Percentiles rank a stretch among this genome's conserved stretches.
Evolutionary conservation across 2,888 invertebrate species (phyloP).

Genomic region (Oxytorus armatus): DNA sequence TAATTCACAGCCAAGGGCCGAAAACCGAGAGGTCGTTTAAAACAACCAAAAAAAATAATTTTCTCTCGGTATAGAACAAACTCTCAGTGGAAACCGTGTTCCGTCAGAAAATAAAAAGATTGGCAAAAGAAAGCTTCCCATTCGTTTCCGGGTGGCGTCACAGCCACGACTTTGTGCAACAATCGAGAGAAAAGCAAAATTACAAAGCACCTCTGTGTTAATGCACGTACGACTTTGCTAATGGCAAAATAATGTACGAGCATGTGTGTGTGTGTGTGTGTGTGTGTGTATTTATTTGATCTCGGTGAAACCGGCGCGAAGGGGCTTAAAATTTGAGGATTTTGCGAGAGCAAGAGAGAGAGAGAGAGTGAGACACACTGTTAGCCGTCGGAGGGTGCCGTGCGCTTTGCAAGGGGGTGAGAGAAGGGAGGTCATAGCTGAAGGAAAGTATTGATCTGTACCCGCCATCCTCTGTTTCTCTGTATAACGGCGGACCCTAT

Average conservation of each 20-base stretch:
- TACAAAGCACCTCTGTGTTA: neutral
- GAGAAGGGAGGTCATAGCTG: conserved; percentile 80
- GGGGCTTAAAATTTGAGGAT: conserved; percentile 78
- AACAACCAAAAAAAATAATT: conserved; percentile 6
- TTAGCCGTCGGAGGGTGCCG: conserved; percentile 69
- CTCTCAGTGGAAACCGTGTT: conserved; percentile 32
- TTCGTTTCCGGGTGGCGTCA: conserved; percentile 22
- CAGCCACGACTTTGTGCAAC: conserved; percentile 48
- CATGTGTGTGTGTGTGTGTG: neutral
- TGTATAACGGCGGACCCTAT: conserved; percentile 74
- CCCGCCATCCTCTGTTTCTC: conserved; percentile 82
- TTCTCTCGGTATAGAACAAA: conserved; percentile 10
- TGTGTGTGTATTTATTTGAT: conserved; percentile 65
- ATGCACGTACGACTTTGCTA: neutral
- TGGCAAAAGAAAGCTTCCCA: conserved; percentile 30
- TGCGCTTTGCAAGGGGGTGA: conserved; percentile 64
- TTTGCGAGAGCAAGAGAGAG: conserved; percentile 65
- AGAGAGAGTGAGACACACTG: conserved; percentile 55
- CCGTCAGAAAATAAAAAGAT: no score
- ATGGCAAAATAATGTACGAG: neutral
- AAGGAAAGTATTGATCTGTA: conserved; percentile 85
- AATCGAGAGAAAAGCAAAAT: conserved; percentile 27
- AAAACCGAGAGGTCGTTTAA: no score
- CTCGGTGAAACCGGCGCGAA: conserved; percentile 54
- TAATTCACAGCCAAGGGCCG: no score